Evolutionary conservation across 2,888 invertebrate species (phyloP), one percentile per base, ranked within the genome.

Genomic region (Acronicta aceris): DNA sequence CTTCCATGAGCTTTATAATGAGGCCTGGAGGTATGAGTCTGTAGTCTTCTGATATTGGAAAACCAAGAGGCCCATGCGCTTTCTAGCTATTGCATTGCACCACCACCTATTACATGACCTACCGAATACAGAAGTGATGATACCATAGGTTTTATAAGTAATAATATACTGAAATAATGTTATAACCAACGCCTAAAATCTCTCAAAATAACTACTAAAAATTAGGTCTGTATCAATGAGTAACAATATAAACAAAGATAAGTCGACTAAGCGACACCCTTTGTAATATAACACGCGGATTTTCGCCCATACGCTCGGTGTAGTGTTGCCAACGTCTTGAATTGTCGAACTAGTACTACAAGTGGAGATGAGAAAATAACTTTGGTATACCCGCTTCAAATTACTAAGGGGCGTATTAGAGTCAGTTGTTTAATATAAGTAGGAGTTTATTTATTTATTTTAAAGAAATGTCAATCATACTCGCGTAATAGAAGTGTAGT

Each of bases 201-300:
- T 56, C 16, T n/a, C 53, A 54, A 60, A 74, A 72, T 74, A 74
- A 48, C 65, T 50, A 21, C 48, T 54, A 40, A 61, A 56, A 62
- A 74, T 71, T 45, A 43, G 71, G 74, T 40, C 57, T 57, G 60
- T 71, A 74, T 76, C 68, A 68, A 71, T 78, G 75, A 71, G 58
- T 63, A 55, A 27, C 27, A 48, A 61, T 47, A 60, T 38, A 63
- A 65, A 60, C 59, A 60, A 71, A 74, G 56, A 57, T 48, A 58
- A 52, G 54, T 63, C 25, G 13, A n/a, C 15, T 56, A 40, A 46
- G 12, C 50, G 58, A 57, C 58, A 60, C 57, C 53, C 65, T 75
- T 76, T 78, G 76, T 69, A 72, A 78, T 69, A 55, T 62, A 50
- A 76, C 47, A 49, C 64, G 60, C 59, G 46, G 48, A 50, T 48